Conservation (phyloP, 1,140 invertebrate species). For the Orussus abietinus region DNA sequence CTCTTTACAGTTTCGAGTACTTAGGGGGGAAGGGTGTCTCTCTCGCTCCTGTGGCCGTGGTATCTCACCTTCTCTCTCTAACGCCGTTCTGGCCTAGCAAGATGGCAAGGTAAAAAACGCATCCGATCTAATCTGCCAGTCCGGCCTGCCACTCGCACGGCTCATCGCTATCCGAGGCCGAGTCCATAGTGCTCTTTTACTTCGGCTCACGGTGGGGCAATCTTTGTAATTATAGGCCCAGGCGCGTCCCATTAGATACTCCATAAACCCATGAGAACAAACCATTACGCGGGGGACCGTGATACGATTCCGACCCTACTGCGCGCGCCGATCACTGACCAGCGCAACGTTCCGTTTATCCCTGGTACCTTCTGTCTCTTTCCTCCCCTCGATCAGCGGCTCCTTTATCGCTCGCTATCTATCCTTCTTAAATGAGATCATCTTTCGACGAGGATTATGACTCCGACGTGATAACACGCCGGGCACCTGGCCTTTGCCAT, state of each 20-base stretch:
- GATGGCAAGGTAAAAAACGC: too few species aligned
- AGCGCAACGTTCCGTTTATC: conserved; percentile 23
- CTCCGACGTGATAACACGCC: too few species aligned
- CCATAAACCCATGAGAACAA: conserved; percentile 27
- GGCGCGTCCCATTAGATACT: conserved; percentile 50
- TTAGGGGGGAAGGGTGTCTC: too few species aligned
- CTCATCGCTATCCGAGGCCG: conserved; percentile 1
- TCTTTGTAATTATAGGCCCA: conserved; percentile 53
- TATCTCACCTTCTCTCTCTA: too few species aligned
- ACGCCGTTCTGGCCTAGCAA: too few species aligned
- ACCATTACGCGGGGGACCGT: conserved; percentile 15
- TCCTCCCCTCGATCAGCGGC: too few species aligned
- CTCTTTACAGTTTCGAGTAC: too few species aligned
- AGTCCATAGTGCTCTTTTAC: conserved; percentile 21
- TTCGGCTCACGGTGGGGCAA: conserved; percentile 38
- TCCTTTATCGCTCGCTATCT: neutral
- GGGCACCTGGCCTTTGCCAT: too few species aligned
- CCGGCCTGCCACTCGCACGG: conserved; percentile 1
- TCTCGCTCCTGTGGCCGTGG: too few species aligned
- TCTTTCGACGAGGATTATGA: too few species aligned
- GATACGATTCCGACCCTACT: conserved; percentile 19
- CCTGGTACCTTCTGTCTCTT: too few species aligned
- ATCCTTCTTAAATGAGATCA: too few species aligned
- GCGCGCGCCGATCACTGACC: conserved; percentile 25
- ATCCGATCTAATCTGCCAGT: conserved; percentile 24